phyloP scores from a whole-genome alignment of 2,888 invertebrate species.

The Brenthis hecate region DNA sequence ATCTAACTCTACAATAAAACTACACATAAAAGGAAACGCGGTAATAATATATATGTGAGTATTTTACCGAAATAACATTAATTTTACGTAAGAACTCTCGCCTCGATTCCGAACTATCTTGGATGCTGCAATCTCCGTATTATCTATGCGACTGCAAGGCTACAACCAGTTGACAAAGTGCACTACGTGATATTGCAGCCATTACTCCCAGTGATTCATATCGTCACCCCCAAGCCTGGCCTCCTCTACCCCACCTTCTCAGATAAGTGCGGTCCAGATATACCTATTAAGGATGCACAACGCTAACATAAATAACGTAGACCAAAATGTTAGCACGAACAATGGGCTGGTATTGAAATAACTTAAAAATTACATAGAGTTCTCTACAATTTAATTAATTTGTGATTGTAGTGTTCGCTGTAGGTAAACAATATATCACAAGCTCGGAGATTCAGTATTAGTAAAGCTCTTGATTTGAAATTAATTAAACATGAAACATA shows the following conservation, averaged over 20 bases:
- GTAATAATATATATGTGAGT: conserved; percentile 21
- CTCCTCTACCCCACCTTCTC: conserved; percentile 55
- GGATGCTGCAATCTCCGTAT: conserved; percentile 67
- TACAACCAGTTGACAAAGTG: conserved; percentile 81
- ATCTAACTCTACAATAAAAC: conserved; percentile 2
- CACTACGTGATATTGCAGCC: conserved; percentile 82
- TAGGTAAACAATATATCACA: too few species aligned
- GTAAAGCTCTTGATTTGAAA: too few species aligned
- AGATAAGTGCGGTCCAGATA: conserved; percentile 69
- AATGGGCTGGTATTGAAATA: conserved; percentile 32
- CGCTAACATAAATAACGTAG: conserved; percentile 56
- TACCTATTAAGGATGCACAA: conserved; percentile 65
- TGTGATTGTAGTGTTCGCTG: too few species aligned
- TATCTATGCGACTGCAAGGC: conserved; percentile 78
- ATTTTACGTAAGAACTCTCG: conserved; percentile 48
- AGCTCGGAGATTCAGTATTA: too few species aligned
- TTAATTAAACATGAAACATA: too few species aligned
- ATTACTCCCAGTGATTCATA: conserved; percentile 81
- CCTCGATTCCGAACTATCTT: conserved; percentile 53
- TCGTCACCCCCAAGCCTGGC: conserved; percentile 58
- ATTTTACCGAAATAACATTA: conserved; percentile 49
- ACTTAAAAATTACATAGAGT: background rate
- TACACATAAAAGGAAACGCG: conserved; percentile 3
- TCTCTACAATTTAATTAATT: background rate
- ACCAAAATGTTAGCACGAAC: conserved; percentile 45